phyloP scores from a whole-genome alignment of 2,113 vertebrate genomes.

The Oriolus oriolus region DNA sequence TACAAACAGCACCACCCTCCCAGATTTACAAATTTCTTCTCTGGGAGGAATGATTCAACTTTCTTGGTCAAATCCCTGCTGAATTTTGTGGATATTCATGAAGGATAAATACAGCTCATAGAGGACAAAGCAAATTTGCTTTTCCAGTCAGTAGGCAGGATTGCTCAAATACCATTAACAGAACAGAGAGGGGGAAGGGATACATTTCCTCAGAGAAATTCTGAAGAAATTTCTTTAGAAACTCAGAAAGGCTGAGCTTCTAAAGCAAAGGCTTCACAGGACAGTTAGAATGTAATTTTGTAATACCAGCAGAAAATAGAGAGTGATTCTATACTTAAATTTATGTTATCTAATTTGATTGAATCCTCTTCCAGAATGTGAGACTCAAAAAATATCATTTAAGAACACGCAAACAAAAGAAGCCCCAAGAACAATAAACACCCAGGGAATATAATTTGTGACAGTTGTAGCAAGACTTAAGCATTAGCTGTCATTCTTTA shows the following conservation, averaged over 20 bases:
- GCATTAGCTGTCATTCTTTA: neutral
- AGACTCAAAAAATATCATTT: neutral
- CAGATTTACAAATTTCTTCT: conserved; percentile 59
- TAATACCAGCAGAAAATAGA: neutral
- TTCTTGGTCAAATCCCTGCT: conserved; percentile 66
- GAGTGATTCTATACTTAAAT: neutral
- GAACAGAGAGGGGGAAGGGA: neutral
- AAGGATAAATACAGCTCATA: conserved; percentile 67
- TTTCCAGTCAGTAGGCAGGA: conserved; percentile 44
- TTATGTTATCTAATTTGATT: neutral
- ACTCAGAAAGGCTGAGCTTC: neutral
- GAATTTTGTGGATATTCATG: conserved; percentile 66
- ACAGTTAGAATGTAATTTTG: neutral
- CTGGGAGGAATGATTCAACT: conserved; percentile 49
- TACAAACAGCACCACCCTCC: conserved; percentile 55
- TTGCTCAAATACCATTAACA: conserved; percentile 54
- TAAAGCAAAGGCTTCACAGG: neutral
- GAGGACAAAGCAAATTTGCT: conserved; percentile 71
- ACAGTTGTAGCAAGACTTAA: neutral
- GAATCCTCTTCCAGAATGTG: conserved; percentile 17
- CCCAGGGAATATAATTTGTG: neutral
- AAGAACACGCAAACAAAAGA: neutral
- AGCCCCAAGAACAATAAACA: neutral
- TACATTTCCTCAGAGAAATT: neutral
- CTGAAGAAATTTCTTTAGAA: neutral